Evolutionary conservation across 2,888 invertebrate species (phyloP).

Genomic region (Caradrina clavipalpis): DNA sequence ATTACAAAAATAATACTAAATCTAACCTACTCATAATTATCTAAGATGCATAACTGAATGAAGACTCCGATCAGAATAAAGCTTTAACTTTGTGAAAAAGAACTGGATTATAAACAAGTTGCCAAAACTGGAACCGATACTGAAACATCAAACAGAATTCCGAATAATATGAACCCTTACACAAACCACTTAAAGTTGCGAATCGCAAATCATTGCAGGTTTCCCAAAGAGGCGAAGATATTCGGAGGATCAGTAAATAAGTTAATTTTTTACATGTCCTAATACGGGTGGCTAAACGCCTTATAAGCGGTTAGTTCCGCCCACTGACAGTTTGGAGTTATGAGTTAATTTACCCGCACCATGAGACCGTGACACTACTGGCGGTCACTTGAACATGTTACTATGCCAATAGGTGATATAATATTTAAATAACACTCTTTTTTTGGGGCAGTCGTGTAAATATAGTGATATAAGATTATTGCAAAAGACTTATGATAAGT

Average conservation of each 20-base stretch:
- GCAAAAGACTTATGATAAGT: too few relatives aligned
- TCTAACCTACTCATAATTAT: neutral
- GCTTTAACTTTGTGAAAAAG: slow-evolving; percentile 20
- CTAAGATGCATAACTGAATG: neutral
- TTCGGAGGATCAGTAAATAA: slow-evolving; percentile 49
- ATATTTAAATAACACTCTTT: neutral
- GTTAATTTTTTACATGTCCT: slow-evolving; percentile 45
- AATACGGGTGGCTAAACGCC: slow-evolving; percentile 55
- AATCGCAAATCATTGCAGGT: slow-evolving; percentile 21
- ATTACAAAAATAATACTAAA: too few relatives aligned
- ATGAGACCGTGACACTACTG: slow-evolving; percentile 41
- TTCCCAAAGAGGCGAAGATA: slow-evolving; percentile 48
- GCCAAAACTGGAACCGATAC: slow-evolving; percentile 41
- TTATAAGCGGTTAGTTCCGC: slow-evolving; percentile 51
- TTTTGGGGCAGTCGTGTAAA: too few relatives aligned
- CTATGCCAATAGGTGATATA: slow-evolving; percentile 9
- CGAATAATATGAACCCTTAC: slow-evolving; percentile 27
- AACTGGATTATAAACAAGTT: slow-evolving; percentile 47
- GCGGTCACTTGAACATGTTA: slow-evolving; percentile 44
- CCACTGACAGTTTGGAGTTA: slow-evolving; percentile 48
- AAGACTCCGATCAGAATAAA: neutral
- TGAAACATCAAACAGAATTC: slow-evolving; percentile 11
- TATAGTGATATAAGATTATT: too few relatives aligned
- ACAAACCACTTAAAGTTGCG: slow-evolving; percentile 10
- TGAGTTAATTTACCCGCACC: slow-evolving; percentile 56